These are phyloP conservation scores for Plebejus melissa DNA, from an alignment of 2,888 invertebrate species.

Conservation along the genomic window DNA sequence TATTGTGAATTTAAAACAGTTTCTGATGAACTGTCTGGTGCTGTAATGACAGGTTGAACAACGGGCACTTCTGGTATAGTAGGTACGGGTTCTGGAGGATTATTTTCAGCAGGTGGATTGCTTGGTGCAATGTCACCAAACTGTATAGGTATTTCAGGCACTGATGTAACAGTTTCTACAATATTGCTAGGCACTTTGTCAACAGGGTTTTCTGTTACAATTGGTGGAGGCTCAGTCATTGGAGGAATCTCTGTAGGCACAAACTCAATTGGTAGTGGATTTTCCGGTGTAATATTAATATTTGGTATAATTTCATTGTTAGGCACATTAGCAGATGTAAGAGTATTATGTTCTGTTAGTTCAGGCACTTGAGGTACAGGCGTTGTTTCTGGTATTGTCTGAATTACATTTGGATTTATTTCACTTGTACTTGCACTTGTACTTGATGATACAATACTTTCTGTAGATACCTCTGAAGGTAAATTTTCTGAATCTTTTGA, in stretches of 20 bases:
- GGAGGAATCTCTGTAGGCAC: not conserved
- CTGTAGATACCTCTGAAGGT: not conserved
- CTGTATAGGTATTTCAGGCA: slow-evolving; percentile 15
- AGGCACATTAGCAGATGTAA: not conserved
- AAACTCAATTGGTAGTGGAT: not conserved
- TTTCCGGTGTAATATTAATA: not conserved
- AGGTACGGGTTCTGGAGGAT: not conserved
- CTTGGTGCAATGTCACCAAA: not conserved
- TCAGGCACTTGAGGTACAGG: not conserved
- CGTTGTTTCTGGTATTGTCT: not conserved
- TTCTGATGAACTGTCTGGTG: slow-evolving; percentile 3
- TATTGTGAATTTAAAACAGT: slow-evolving; percentile 32
- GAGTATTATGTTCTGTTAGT: not conserved
- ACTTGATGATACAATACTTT: not conserved
- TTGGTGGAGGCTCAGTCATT: not conserved
- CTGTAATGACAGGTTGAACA: not conserved
- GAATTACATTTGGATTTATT: not conserved
- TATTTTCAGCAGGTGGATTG: not conserved
- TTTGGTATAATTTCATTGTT: not conserved
- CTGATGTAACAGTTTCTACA: not conserved
- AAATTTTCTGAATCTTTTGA: slow-evolving; percentile 3
- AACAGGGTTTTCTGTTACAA: not conserved
- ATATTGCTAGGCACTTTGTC: not conserved
- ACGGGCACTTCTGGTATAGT: slow-evolving; percentile 15
- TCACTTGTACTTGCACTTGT: not conserved